phyloP scores from a whole-genome alignment of 2,888 invertebrate species.

The Dascillus cervinus region DNA sequence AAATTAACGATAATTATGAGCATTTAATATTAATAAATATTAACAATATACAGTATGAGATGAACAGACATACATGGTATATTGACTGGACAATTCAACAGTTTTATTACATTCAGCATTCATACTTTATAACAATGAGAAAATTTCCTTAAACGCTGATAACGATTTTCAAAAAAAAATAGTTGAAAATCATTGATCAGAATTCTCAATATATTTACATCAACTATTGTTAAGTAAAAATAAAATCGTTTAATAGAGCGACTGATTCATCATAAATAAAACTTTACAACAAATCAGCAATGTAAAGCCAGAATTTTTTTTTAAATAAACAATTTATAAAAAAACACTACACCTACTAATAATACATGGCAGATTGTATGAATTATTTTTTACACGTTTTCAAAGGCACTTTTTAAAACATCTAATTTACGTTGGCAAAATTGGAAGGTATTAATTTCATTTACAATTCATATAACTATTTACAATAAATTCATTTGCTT shows the following conservation, averaged over 20 bases:
- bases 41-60: slow-evolving; percentile 44
- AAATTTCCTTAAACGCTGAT: too few species aligned
- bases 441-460: slow-evolving; percentile 43
- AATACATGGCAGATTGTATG: slow-evolving; percentile 36
- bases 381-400: slow-evolving; percentile 26
- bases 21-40: slow-evolving; percentile 32
- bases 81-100: slow-evolving; percentile 45
- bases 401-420: slow-evolving; percentile 43
- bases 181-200: too few species aligned
- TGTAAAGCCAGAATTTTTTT: too few species aligned
- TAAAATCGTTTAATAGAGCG: too few species aligned
- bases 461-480: slow-evolving; percentile 24
- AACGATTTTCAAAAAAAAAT: too few species aligned
- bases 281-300: background rate
- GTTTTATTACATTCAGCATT: slow-evolving; percentile 38
- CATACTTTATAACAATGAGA: slow-evolving; percentile 28
- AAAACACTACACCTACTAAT: slow-evolving; percentile 14
- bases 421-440: slow-evolving; percentile 39
- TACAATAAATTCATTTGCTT: slow-evolving; percentile 21
- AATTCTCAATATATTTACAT: too few species aligned
- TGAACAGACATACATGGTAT: slow-evolving; percentile 42
- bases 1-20: slow-evolving; percentile 15
- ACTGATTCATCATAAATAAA: background rate
- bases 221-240: too few species aligned
- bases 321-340: slow-evolving; percentile 3